A percentile compares a stretch with the other conserved stretches of the same genome.
These are phyloP conservation scores for Camponotus fellah DNA, from an alignment of 2,888 invertebrate genomes.

Conservation along the genomic window DNA sequence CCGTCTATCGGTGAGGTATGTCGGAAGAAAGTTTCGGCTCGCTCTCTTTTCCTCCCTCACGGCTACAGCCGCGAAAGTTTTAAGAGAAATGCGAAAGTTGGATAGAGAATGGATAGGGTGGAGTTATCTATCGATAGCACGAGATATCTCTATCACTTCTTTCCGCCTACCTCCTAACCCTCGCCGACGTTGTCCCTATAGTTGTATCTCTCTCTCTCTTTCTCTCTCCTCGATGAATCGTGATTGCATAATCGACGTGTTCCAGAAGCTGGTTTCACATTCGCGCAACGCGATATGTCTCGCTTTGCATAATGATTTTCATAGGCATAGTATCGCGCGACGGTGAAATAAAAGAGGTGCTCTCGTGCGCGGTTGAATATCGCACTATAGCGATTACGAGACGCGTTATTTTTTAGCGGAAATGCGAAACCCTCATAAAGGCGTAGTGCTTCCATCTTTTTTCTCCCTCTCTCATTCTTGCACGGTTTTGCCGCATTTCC, in stretches of 20 bases:
- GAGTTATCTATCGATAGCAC: slow-evolving; percentile 83
- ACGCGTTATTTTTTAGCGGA: slow-evolving; percentile 46
- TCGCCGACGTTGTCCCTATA: not conserved
- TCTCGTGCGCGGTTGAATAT: not conserved
- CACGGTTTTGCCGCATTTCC: slow-evolving; percentile 53
- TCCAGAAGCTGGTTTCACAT: slow-evolving; percentile 11
- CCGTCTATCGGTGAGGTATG: slow-evolving; percentile 83
- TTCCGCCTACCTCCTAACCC: slow-evolving; percentile 20
- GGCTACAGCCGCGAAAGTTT: slow-evolving; percentile 80
- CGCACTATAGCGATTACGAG: slow-evolving; percentile 7
- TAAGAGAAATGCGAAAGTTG: slow-evolving; percentile 85
- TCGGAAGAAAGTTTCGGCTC: slow-evolving; percentile 81
- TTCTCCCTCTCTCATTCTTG: slow-evolving; percentile 16
- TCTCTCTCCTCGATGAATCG: not conserved
- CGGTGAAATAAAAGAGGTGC: slow-evolving; percentile 9
- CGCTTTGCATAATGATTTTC: slow-evolving; percentile 26
- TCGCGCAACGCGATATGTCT: slow-evolving; percentile 10
- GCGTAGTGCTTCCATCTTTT: slow-evolving; percentile 5
- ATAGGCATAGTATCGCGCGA: slow-evolving; percentile 4
- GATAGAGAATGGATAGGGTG: slow-evolving; percentile 84
- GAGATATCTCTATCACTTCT: slow-evolving; percentile 69
- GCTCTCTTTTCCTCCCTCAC: slow-evolving; percentile 65
- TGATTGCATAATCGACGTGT: slow-evolving; percentile 23
- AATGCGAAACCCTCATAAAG: slow-evolving; percentile 45
- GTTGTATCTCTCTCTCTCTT: not conserved